phyloP scores from a whole-genome alignment of 2,797 vertebrate genomes.

The Clarias pachynema region DNA sequence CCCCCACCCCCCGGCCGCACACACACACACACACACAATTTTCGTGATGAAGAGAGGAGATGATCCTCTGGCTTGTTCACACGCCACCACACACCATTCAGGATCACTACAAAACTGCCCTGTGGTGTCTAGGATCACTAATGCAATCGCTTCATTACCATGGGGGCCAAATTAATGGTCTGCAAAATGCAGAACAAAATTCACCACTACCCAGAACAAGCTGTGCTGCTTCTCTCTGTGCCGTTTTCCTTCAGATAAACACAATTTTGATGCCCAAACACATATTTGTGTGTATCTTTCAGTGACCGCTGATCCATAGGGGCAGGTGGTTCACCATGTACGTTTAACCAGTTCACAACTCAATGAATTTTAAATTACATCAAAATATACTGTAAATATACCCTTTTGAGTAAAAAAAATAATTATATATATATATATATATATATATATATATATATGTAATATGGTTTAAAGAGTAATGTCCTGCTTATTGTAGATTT shows the following conservation, averaged over 20 bases:
- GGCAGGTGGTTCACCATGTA: background rate
- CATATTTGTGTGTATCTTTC: background rate
- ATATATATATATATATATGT: too few species aligned
- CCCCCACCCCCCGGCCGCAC: background rate
- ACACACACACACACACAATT: slow-evolving; percentile 10
- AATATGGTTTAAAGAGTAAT: too few species aligned
- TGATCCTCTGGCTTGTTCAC: slow-evolving; percentile 36
- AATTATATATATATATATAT: too few species aligned
- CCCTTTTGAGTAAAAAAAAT: background rate
- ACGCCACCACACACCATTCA: slow-evolving; percentile 38
- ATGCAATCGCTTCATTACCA: slow-evolving; percentile 42
- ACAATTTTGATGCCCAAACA: slow-evolving; percentile 22
- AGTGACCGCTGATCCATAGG: background rate
- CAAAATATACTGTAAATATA: background rate
- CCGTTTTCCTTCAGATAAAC: slow-evolving; percentile 1
- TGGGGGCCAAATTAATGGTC: slow-evolving; percentile 33
- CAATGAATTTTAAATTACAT: background rate
- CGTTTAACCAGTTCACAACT: background rate
- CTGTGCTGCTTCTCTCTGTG: slow-evolving; percentile 2
- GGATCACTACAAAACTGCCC: slow-evolving; percentile 42
- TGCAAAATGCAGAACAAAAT: slow-evolving; percentile 40
- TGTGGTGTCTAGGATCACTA: slow-evolving; percentile 46
- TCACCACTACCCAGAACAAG: slow-evolving; percentile 7
- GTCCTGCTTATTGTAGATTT: too few species aligned
- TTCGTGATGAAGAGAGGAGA: slow-evolving; percentile 36